A percentile compares a stretch with the other conserved stretches of the same genome.
phyloP scores from a whole-genome alignment of 2,113 vertebrate species.

The Neogobius melanostomus region DNA sequence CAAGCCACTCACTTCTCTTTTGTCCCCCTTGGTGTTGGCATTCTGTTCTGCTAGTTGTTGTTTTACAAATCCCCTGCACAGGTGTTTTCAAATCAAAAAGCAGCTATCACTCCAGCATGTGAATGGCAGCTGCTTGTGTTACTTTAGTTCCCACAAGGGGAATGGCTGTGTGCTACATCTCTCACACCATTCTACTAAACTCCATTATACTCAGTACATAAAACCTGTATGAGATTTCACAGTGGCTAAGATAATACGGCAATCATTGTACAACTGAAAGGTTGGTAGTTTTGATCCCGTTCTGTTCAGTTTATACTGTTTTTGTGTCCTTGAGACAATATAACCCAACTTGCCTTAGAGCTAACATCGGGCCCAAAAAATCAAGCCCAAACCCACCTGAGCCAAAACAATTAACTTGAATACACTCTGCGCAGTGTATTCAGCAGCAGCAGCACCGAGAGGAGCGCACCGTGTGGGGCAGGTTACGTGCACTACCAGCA shows the following conservation, averaged over 20 bases:
- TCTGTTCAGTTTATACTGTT: neutral
- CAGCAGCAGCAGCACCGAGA: too few relatives aligned
- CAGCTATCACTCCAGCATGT: slow-evolving; percentile 28
- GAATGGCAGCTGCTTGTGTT: slow-evolving; percentile 36
- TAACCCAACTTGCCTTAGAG: too few relatives aligned
- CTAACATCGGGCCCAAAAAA: too few relatives aligned
- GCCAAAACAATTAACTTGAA: too few relatives aligned
- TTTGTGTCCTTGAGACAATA: neutral
- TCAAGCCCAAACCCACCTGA: too few relatives aligned
- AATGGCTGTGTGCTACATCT: slow-evolving; percentile 35
- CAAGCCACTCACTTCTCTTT: slow-evolving; percentile 60
- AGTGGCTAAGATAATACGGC: neutral
- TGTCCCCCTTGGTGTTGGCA: slow-evolving; percentile 60
- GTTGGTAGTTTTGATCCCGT: neutral
- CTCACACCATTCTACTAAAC: slow-evolving; percentile 1
- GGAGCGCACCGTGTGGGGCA: too few relatives aligned
- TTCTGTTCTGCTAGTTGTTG: slow-evolving; percentile 52
- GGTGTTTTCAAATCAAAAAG: slow-evolving; percentile 27
- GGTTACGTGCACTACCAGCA: too few relatives aligned
- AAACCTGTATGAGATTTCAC: neutral
- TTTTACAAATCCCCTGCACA: slow-evolving; percentile 41
- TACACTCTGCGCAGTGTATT: too few relatives aligned
- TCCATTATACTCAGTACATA: neutral
- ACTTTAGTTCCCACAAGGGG: slow-evolving; percentile 26
- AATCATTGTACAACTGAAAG: neutral